Conservation (phyloP, 2,888 invertebrate genomes). For the Lepetodrilus schrolli region DNA sequence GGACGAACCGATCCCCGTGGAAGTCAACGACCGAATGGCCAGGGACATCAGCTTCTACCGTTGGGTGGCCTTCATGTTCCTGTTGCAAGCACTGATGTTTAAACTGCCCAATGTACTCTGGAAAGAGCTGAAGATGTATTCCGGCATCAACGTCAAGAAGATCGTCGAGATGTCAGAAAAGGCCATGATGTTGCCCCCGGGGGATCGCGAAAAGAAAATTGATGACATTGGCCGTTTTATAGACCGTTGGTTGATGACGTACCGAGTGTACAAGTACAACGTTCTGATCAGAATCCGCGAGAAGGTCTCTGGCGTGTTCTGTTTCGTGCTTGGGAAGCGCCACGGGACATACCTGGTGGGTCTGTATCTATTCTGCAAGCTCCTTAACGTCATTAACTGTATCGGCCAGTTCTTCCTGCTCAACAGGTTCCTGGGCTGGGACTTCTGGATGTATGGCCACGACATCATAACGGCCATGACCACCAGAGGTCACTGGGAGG, state of each 20-base stretch:
- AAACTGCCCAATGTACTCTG: conserved; percentile 48
- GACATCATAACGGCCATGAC: conserved; percentile 51
- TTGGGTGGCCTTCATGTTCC: conserved; percentile 45
- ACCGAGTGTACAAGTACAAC: conserved; percentile 53
- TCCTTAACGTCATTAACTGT: conserved; percentile 69
- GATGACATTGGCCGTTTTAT: conserved; percentile 41
- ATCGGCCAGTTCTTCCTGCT: conserved; percentile 71
- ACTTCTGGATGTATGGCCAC: conserved; percentile 65
- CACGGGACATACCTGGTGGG: conserved; percentile 70
- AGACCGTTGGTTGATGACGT: conserved; percentile 43
- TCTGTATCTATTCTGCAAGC: conserved; percentile 68
- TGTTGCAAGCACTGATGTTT: conserved; percentile 45
- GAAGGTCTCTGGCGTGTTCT: conserved; percentile 56
- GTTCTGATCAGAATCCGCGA: conserved; percentile 56
- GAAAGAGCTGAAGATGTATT: conserved; percentile 42
- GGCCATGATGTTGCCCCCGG: conserved; percentile 36
- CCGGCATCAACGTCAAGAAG: conserved; percentile 46
- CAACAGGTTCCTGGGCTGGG: conserved; percentile 64
- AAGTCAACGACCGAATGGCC: conserved; percentile 36
- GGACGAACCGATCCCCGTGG: conserved; percentile 39
- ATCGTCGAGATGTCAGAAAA: conserved; percentile 48
- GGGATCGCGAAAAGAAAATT: conserved; percentile 36
- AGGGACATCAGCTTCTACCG: conserved; percentile 49
- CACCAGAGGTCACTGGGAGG: conserved; percentile 36
- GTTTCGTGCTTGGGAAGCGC: conserved; percentile 64